Evolutionary conservation across 2,797 vertebrate species (phyloP).

Genomic region (Champsocephalus gunnari): DNA sequence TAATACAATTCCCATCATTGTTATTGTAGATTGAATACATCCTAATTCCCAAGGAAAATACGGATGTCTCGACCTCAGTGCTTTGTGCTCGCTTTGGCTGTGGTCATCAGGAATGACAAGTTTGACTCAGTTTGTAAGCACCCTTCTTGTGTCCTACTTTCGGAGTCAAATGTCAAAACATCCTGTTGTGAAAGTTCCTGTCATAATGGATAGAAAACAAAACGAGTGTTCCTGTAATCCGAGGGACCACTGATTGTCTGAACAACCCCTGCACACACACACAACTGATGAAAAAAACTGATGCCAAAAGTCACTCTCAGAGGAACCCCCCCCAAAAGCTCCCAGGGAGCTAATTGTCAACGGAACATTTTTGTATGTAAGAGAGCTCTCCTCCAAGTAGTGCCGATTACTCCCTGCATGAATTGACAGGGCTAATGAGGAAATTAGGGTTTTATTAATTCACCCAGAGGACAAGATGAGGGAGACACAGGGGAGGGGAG

Average conservation of each 20-base stretch:
- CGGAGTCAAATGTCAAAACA: conserved; percentile 34
- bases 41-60: not conserved
- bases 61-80: conserved; percentile 13
- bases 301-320: conserved; percentile 30
- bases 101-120: conserved; percentile 16
- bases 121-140: conserved; percentile 25
- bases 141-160: conserved; percentile 7
- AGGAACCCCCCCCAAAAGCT: conserved; percentile 43
- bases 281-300: conserved; percentile 21
- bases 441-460: conserved; percentile 85
- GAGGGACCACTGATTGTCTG: conserved; percentile 10
- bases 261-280: conserved; percentile 15
- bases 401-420: conserved; percentile 75
- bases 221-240: conserved; percentile 21
- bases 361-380: conserved; percentile 70
- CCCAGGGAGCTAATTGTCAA: conserved; percentile 73
- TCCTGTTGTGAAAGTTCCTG: conserved; percentile 21
- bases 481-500: conserved; percentile 60
- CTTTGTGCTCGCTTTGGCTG: not conserved
- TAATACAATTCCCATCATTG: not conserved
- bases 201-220: conserved; percentile 23
- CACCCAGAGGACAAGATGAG: conserved; percentile 74
- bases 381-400: conserved; percentile 69
- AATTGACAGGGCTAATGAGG: conserved; percentile 82
- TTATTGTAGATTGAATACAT: conserved; percentile 4